Base-by-base conservation (phyloP, 1,140 invertebrate species). In the Drosophila ananassae region DNA sequence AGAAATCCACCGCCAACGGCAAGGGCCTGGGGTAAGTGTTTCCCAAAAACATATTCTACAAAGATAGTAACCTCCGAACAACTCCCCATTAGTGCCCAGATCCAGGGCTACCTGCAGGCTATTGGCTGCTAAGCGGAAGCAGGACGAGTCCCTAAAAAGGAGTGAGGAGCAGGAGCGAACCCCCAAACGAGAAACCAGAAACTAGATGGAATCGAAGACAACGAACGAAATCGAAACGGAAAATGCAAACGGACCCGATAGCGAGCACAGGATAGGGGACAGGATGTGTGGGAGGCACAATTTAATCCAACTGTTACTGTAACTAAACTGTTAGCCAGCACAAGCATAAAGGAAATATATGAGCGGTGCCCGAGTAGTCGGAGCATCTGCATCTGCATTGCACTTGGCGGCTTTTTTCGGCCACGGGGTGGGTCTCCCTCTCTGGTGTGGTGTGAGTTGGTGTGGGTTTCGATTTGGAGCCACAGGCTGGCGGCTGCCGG, bases 231-330 rank as follows among this genome's bases (percentile, higher is more conserved):
- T 12, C 24, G n/a, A 58, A 41, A 57, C 47, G 71, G 66, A 71
- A 74, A 84, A 78, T 54, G 71, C 56, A 72, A 69, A 57, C 24
- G 63, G 63, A 67, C 73, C 60, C 51, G 77, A 67, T 58, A 62
- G 68, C 64, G 64, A 68, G 21, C 50, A 73, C 30, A 54, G 34
- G 46, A 56, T 62, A 50, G 52, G 52, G 8, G 41, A 73, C 21
- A 50, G 41, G 44, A 46, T 67, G 50, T 24, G 52, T 24, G 9
- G 44, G 17, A 48, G 51, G 28, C 61, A 87, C 57, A 69, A 81
- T 81, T 81, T 87, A 87, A 75, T 82, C 74, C 61, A 78, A 78
- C 64, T 77, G 73, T 81, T 87, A 77, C 73, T 84, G 68, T 73
- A 84, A 84, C 80, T 78, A 68, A 79, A 57, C 62, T 67, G 32